phyloP scores from a whole-genome alignment of 2,888 invertebrate genomes.

The Coelinius sp. region DNA sequence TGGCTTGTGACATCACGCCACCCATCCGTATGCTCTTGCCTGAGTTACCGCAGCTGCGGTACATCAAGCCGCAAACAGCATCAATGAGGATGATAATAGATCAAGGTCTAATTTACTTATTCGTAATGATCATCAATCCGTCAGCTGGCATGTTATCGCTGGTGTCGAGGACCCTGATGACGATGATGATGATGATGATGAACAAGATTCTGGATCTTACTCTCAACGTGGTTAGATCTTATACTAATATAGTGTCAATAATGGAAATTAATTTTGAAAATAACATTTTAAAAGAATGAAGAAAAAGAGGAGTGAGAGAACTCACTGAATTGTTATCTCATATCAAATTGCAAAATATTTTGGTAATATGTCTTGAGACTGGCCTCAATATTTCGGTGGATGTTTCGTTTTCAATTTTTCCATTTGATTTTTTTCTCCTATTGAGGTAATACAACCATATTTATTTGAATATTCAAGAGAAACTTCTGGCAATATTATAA shows the following conservation, averaged over 20 bases:
- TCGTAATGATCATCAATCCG: conserved; percentile 43
- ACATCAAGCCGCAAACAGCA: conserved; percentile 44
- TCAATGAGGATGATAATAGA: conserved; percentile 52
- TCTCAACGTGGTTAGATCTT: conserved; percentile 23
- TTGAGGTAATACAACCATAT: background rate
- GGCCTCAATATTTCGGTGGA: conserved; percentile 5
- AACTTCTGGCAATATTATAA: background rate
- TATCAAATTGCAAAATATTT: no score
- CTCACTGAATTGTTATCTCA: no score
- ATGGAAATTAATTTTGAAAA: background rate
- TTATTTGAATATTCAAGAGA: background rate
- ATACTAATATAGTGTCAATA: background rate
- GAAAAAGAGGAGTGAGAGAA: no score
- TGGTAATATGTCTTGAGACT: no score
- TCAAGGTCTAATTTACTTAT: conserved; percentile 50
- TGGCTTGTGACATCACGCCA: conserved; percentile 86
- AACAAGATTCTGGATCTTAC: conserved; percentile 34
- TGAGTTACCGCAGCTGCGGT: conserved; percentile 74
- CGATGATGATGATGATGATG: conserved; percentile 45
- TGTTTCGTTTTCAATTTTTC: background rate
- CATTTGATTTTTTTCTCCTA: background rate
- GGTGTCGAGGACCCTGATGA: conserved; percentile 49
- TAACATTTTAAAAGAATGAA: no score
- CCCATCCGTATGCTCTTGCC: conserved; percentile 82
- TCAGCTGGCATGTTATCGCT: conserved; percentile 51